These are phyloP conservation scores for Pangasius macronema DNA, from an alignment of 2,797 vertebrate species.

Conservation along the genomic window DNA sequence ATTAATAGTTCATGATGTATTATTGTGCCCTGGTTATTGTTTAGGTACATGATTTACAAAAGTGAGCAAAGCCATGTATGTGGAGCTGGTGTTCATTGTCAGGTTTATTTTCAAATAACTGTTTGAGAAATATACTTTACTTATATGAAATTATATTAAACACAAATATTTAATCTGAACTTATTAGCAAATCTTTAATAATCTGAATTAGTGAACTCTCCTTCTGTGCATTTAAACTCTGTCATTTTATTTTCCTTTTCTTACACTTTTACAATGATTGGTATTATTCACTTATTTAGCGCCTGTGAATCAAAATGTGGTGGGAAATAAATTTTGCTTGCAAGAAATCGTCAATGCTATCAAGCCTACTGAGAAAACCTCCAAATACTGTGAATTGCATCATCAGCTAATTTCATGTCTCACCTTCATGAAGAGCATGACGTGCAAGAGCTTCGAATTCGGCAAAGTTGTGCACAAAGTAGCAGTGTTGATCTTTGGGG, in stretches of 20 bases:
- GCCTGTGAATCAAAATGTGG: background rate
- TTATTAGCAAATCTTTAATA: background rate
- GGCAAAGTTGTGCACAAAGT: constrained; percentile 92
- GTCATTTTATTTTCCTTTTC: background rate
- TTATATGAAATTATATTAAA: too few relatives aligned
- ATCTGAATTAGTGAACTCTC: background rate
- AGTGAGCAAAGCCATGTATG: background rate
- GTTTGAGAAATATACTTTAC: background rate
- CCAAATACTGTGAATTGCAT: background rate
- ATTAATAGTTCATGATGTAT: background rate
- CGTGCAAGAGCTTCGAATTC: constrained; percentile 97
- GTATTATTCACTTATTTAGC: background rate
- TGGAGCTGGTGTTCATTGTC: background rate
- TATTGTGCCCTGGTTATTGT: background rate
- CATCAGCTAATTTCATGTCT: background rate
- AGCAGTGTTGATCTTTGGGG: constrained; percentile 96
- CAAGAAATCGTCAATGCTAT: background rate
- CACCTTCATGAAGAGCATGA: constrained; percentile 94
- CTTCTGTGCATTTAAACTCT: background rate
- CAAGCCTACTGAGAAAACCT: background rate
- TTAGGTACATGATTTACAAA: background rate
- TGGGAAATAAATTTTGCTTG: background rate
- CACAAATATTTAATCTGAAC: background rate
- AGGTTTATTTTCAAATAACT: background rate
- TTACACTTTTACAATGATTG: background rate